Base-by-base conservation (phyloP, 2,113 vertebrate species). In the Callionymus lyra region DNA sequence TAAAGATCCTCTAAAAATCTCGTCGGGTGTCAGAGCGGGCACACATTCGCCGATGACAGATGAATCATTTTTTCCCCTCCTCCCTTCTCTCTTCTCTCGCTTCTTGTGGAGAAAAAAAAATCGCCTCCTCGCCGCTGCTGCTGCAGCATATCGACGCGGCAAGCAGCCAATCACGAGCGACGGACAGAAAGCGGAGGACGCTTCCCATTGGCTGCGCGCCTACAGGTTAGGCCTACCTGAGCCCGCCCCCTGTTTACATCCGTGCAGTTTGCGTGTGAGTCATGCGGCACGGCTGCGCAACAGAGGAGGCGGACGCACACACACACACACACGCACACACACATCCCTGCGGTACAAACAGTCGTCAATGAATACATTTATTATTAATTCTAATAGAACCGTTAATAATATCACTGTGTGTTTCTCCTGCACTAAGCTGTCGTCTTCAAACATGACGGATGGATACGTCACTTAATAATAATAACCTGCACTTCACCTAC, bases 191-290 rank as follows among this genome's bases (percentile, higher is more conserved):
- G 12, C 1, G 10, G 6, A 32, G 18, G 43, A 40, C 13, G 34
- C 13, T 1, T 2, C 6, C 14, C 45, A 79, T 80, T 75, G 77
- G 80, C 36, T 8, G 31, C 6, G 5, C 13, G 0, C 15, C 34
- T 50, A 31, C 72, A 70, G 47, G 70, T 76, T 77, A 59, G 74
- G 58, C 43, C 38, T 51, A 58, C 51, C 68, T 72, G 54, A 55
- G 14, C 72, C 79, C 79, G 68, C 79, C 81, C 50, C 72, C 70
- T 81, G 73, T 82, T 81, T 82, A 81, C 82, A 71, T 79, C 56
- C 68, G 53, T 60, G 65, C 65, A 44, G 49, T 59, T 43, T 54
- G 38, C 49, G 41, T 34, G 77, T 81, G 79, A 84, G 66, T 81
- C 82, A 80, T 79, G 80, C 80, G 75, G 74, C 77, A 79, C 80